A percentile compares a stretch with the other conserved stretches of the same genome.
Evolutionary conservation across 1,140 invertebrate genomes (phyloP).

Genomic region (Panulirus ornatus): DNA sequence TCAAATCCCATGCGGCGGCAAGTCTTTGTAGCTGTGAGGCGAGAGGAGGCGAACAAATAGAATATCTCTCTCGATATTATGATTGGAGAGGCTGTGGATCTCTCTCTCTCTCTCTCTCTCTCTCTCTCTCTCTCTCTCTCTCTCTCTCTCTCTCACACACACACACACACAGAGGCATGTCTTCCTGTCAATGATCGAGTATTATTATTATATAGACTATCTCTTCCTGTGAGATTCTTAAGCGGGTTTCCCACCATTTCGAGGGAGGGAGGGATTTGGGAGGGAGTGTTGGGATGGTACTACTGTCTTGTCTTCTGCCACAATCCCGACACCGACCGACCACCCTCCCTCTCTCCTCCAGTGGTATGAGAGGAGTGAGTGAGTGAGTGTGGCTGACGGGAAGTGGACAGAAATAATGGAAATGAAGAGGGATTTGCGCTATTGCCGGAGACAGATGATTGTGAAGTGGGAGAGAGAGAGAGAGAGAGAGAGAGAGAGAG

Average conservation of each 20-base stretch:
- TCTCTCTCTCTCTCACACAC: too few species aligned
- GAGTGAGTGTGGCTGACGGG: conserved; percentile 28
- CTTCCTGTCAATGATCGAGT: too few species aligned
- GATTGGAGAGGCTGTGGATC: too few species aligned
- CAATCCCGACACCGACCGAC: too few species aligned
- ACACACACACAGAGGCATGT: too few species aligned
- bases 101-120: not conserved
- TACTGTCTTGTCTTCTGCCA: too few species aligned
- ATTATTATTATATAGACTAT: too few species aligned
- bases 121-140: too few species aligned
- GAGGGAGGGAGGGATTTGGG: too few species aligned
- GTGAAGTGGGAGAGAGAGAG: not conserved
- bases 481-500: conserved; percentile 36
- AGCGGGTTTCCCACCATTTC: too few species aligned
- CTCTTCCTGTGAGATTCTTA: too few species aligned
- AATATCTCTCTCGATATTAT: not conserved
- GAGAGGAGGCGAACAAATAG: not conserved
- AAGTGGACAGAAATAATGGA: conserved; percentile 39
- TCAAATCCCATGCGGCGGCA: not conserved
- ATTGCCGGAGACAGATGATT: not conserved
- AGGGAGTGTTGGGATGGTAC: too few species aligned
- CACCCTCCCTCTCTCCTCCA: not conserved
- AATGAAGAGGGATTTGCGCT: conserved; percentile 36
- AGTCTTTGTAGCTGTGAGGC: not conserved
- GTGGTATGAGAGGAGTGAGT: not conserved